A percentile compares a stretch with the other conserved stretches of the same genome.
Evolutionary conservation across 2,797 vertebrate genomes (phyloP).

Genomic region (Miichthys miiuy): DNA sequence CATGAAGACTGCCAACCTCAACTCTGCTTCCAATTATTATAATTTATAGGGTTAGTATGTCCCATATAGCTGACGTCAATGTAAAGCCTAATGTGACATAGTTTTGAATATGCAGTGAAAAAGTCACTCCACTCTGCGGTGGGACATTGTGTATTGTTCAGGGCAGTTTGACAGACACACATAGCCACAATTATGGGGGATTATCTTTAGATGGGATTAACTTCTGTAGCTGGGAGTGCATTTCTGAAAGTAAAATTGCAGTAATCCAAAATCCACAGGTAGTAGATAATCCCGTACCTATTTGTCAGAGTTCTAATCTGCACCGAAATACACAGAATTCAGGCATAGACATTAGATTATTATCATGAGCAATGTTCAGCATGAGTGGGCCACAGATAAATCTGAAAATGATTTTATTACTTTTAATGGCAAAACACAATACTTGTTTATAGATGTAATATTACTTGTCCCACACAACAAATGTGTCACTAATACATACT

Average conservation of each 20-base stretch:
- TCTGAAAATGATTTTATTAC: background rate
- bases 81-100: conserved; percentile 33
- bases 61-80: conserved; percentile 13
- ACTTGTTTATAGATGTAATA: too few species aligned
- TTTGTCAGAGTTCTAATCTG: conserved; percentile 43
- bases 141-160: conserved; percentile 40
- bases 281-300: conserved; percentile 69
- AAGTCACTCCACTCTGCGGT: conserved; percentile 1
- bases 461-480: background rate
- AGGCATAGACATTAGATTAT: conserved; percentile 52
- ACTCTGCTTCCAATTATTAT: conserved; percentile 19
- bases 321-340: conserved; percentile 41
- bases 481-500: background rate
- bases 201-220: conserved; percentile 78
- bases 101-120: conserved; percentile 27
- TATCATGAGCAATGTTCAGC: conserved; percentile 27
- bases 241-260: conserved; percentile 71
- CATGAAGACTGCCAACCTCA: conserved; percentile 32
- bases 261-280: conserved; percentile 76
- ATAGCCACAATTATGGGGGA: conserved; percentile 63
- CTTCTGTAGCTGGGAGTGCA: conserved; percentile 51
- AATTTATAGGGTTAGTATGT: conserved; percentile 12
- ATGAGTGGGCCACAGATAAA: conserved; percentile 10
- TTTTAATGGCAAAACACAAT: background rate
- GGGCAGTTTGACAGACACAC: conserved; percentile 65